A percentile compares a stretch with the other conserved stretches of the same genome.
phyloP scores from a whole-genome alignment of 1,140 invertebrate species.

The Semibalanus balanoides region DNA sequence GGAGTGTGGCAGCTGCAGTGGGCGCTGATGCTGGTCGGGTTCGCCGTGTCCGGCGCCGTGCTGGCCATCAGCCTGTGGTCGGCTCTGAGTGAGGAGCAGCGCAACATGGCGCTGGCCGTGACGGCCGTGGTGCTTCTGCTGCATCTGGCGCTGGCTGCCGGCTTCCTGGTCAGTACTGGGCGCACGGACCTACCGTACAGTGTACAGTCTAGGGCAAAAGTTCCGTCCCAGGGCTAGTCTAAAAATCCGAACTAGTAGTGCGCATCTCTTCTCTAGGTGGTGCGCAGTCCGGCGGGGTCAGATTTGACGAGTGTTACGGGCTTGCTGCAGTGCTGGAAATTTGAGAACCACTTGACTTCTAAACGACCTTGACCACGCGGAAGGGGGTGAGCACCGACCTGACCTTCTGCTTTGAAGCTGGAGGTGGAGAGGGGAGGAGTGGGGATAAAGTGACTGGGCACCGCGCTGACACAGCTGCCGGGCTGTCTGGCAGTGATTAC shows the following conservation, averaged over 20 bases:
- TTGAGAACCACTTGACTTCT: no score
- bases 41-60: slow-evolving; percentile 67
- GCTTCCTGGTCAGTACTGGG: slow-evolving; percentile 52
- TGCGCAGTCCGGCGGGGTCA: no score
- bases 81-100: slow-evolving; percentile 44
- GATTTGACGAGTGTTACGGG: neutral
- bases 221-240: neutral
- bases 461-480: no score
- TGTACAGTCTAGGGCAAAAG: no score
- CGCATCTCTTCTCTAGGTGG: neutral
- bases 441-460: no score
- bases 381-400: no score
- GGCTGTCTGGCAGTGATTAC: no score
- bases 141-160: slow-evolving; percentile 63
- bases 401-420: no score
- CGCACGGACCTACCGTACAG: no score
- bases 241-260: neutral
- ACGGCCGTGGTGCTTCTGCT: slow-evolving; percentile 50
- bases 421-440: no score
- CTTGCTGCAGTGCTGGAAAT: neutral
- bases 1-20: slow-evolving; percentile 67
- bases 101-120: slow-evolving; percentile 46
- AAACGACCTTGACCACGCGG: no score
- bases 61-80: slow-evolving; percentile 66
- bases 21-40: slow-evolving; percentile 62